Evolutionary conservation across 2,888 invertebrate genomes (phyloP), one percentile per base, ranked within the genome.

Genomic region (Chrysolina oricalcia): DNA sequence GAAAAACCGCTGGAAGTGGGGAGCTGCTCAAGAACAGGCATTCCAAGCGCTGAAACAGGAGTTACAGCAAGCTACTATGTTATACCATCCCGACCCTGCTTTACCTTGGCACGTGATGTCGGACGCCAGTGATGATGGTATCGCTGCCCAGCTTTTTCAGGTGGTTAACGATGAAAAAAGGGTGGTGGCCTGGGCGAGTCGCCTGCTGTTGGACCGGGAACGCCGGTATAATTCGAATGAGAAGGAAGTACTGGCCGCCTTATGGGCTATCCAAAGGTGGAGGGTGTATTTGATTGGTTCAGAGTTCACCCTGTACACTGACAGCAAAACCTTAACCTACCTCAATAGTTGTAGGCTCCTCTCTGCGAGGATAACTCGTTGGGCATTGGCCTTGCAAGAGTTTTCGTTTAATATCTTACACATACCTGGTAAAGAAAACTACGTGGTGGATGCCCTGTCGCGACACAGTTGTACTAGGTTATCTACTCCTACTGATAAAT

Each of bases 1-100:
- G n/a, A n/a, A n/a, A n/a, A n/a, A n/a, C n/a, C n/a, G n/a, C n/a
- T 15, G 68, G 68, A 68, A 10, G 15, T 68, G 68, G 68, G 50
- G 50, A n/a, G 13, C 2, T 4, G 46, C 46, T 5, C 59, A 70
- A n/a, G 70, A 70, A 15, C 8, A 13, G 15, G 70, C 70, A 11
- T 70, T 70, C 43, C 62, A 63, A 15, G 9, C 19, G 6, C n/a
- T 70, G 50, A 70, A 62, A 35, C 15, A 27, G 8, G 46, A 70
- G 43, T 23, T 70, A 35, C 70, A 63, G 62, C 13, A 46, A 2
- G 40, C 56, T n/a, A 70, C 70, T 2, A 19, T 70, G 11, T 41
- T 70, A 15, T 70, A 70, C n/a, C 62, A 70, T 40, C 71, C 71
- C 1, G 63, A 70, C 19, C 48, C 35, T 6, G 40, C 23, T 3